Evolutionary conservation across 2,797 vertebrate species (phyloP), one percentile per base, ranked within the genome.

Genomic region (Acropternis orthonyx): DNA sequence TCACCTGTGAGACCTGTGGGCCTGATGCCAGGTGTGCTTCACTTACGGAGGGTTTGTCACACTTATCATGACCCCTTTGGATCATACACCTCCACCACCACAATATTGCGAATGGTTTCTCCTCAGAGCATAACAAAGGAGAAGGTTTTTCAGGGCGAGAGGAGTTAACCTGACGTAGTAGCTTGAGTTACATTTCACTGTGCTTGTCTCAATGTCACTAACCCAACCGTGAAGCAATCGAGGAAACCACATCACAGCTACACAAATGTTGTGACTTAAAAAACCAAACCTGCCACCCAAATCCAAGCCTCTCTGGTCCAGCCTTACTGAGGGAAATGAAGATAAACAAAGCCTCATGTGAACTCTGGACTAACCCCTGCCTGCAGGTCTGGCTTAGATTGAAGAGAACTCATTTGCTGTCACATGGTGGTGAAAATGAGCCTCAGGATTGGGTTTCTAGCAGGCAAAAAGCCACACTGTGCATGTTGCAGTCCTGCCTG

Each of bases 401-500:
- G 71, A 81, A 72, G 79, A 36, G 36, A 52, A 86, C 24, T 79
- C 69, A 56, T 67, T 56, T 85, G 30, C 76, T 84, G 55, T 21
- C 59, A 63, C 22, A 12, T 4, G 18, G 34, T 48, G 55, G 61
- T 58, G 67, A 66, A 89, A 85, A 89, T 23, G 30, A 88, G 21
- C 55, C 20, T 59, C 55, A 83, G 84, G 62, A 28, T 27, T 59
- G 66, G 51, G 66, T 63, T 93, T 78, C 76, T 32, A 43, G 26
- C 7, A 27, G 4, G n/a, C n/a, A 37, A 58, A 74, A 58, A 44
- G 10, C 46, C 51, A 16, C 44, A 4, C 17, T 36, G 6, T 51
- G 36, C 27, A 24, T 4, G 7, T 26, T 30, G 22, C 1, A 0
- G 41, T 85, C 37, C 61, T 28, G 37, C 1, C 0, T 0, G 0